A percentile compares a stretch with the other conserved stretches of the same genome.
Conservation (phyloP, 2,888 invertebrate genomes). For the Stratiomys singularior region DNA sequence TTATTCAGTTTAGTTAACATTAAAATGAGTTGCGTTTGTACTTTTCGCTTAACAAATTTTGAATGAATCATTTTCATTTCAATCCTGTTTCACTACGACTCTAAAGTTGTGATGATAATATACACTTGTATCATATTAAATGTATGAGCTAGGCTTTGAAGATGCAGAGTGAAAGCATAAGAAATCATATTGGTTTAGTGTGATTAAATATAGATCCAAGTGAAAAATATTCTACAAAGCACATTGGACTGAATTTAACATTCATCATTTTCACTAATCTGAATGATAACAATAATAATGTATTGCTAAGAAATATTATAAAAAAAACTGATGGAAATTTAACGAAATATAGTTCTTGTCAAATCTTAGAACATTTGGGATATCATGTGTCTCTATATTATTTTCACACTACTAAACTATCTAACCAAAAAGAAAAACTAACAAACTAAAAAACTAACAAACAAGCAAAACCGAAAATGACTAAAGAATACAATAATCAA, state of each 20-base stretch:
- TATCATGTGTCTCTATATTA: neutral
- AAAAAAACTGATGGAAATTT: neutral
- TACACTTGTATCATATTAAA: slow-evolving; percentile 27
- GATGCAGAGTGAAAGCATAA: slow-evolving; percentile 26
- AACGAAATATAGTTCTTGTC: neutral
- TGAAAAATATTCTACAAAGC: neutral
- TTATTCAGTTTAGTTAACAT: slow-evolving; percentile 39
- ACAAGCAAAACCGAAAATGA: slow-evolving; percentile 41
- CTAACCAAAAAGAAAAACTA: slow-evolving; percentile 19
- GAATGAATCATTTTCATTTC: slow-evolving; percentile 12
- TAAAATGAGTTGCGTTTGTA: slow-evolving; percentile 30
- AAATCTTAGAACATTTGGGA: neutral
- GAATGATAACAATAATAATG: neutral
- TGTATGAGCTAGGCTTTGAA: slow-evolving; percentile 46
- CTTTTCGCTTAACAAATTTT: slow-evolving; percentile 15
- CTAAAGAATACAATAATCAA: slow-evolving; percentile 42
- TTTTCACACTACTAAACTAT: slow-evolving; percentile 4
- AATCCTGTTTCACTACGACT: neutral
- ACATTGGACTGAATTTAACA: no score
- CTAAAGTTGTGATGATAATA: slow-evolving; percentile 32
- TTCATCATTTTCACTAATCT: no score
- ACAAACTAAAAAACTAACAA: slow-evolving; percentile 39
- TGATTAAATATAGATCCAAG: neutral
- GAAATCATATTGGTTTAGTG: neutral
- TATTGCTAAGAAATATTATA: neutral